These are phyloP conservation scores for Platygyra sinensis DNA, from an alignment of 64 coral and sea anemone species.

Conservation along the genomic window DNA sequence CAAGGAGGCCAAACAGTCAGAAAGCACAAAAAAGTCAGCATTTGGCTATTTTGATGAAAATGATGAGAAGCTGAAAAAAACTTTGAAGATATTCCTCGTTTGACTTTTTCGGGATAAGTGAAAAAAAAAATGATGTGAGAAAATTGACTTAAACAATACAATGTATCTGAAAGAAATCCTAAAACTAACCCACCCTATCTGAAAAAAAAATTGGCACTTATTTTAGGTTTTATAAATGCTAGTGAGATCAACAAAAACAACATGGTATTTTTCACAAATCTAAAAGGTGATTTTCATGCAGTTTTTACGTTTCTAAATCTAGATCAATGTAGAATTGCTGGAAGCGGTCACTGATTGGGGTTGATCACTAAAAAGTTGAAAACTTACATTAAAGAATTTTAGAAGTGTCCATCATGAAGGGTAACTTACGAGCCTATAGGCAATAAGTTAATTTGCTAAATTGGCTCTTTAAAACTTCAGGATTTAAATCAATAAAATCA, in stretches of 20 bases:
- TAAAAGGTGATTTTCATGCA: neutral
- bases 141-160: neutral
- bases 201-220: neutral
- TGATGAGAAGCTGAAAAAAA: neutral
- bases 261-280: neutral
- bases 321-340: conserved; percentile 9
- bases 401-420: neutral
- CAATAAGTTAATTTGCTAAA: neutral
- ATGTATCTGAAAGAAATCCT: neutral
- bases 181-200: neutral
- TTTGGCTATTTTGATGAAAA: neutral
- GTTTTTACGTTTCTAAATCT: neutral
- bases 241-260: neutral
- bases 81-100: conserved; percentile 28
- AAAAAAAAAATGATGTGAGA: neutral
- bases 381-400: neutral
- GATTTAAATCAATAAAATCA: neutral
- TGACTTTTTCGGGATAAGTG: neutral
- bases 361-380: neutral
- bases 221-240: neutral
- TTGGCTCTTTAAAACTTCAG: too few relatives aligned
- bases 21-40: neutral
- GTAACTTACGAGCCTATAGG: neutral
- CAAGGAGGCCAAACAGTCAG: neutral
- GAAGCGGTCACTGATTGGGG: neutral